Conservation (phyloP, 2,113 vertebrate species). For the Entomyzon cyanotis region DNA sequence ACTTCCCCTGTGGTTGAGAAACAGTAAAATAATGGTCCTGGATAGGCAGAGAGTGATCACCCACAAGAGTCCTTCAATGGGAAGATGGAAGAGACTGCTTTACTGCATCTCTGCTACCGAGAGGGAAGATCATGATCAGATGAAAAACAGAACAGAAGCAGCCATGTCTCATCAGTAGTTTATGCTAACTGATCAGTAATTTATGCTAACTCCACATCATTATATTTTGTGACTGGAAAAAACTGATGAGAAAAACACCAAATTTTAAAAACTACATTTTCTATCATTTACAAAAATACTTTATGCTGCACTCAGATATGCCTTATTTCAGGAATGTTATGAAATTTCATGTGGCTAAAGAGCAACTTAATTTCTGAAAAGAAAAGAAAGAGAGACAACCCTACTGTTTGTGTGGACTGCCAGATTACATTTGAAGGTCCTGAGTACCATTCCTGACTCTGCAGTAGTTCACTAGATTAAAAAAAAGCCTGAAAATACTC, state of each 20-base stretch:
- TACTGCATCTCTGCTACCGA: not conserved
- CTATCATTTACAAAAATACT: not conserved
- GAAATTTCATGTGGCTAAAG: not conserved
- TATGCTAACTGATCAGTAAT: not conserved
- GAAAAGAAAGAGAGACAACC: not conserved
- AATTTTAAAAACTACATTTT: not conserved
- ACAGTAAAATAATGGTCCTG: not conserved
- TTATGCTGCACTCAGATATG: not conserved
- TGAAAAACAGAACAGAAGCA: not conserved
- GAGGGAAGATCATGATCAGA: not conserved
- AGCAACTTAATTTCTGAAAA: not conserved
- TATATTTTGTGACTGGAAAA: not conserved
- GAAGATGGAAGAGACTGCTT: not conserved
- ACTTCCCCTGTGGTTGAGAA: not conserved
- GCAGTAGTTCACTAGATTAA: not conserved
- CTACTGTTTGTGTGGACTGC: not conserved
- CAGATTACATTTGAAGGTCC: not conserved
- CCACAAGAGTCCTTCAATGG: not conserved
- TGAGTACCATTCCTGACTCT: not conserved
- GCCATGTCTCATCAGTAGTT: not conserved
- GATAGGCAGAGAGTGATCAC: not conserved
- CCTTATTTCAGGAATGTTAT: not conserved
- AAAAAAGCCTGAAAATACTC: not conserved
- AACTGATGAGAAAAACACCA: not conserved
- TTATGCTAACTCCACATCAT: not conserved